phyloP scores from a whole-genome alignment of 2,888 invertebrate species.

The Ophion ellenae region DNA sequence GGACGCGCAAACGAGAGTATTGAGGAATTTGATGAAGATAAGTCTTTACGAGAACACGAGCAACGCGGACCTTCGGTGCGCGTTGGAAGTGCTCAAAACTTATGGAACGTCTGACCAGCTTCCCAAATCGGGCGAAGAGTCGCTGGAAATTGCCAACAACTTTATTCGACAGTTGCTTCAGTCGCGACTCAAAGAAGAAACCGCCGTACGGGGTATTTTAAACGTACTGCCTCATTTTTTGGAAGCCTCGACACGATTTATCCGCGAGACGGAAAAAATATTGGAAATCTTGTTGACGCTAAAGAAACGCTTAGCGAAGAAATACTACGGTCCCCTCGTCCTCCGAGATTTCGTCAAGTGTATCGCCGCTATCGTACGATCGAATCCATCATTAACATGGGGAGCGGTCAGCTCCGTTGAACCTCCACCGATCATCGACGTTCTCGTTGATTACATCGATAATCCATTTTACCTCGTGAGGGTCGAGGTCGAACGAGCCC shows the following conservation, averaged over 20 bases:
- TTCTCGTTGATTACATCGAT: conserved; percentile 78
- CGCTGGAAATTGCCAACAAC: conserved; percentile 74
- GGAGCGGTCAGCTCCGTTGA: conserved; percentile 72
- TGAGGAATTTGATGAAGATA: conserved; percentile 74
- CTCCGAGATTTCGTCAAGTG: conserved; percentile 82
- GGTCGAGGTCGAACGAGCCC: conserved; percentile 81
- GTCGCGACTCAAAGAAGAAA: conserved; percentile 76
- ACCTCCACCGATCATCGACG: conserved; percentile 53
- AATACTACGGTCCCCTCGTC: conserved; percentile 81
- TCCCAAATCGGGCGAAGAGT: conserved; percentile 72
- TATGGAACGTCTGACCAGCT: conserved; percentile 67
- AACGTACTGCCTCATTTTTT: conserved; percentile 77
- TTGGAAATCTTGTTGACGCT: conserved; percentile 44
- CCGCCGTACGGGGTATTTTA: conserved; percentile 78
- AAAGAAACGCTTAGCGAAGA: conserved; percentile 16
- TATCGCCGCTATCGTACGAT: conserved; percentile 80
- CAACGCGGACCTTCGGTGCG: conserved; percentile 74
- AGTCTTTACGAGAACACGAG: conserved; percentile 71
- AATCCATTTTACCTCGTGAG: conserved; percentile 83
- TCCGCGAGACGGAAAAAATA: conserved; percentile 53
- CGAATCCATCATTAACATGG: conserved; percentile 76
- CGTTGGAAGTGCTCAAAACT: conserved; percentile 80
- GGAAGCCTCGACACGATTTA: conserved; percentile 28
- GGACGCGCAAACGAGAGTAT: conserved; percentile 70
- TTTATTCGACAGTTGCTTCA: conserved; percentile 78